These are phyloP conservation scores for Sebastes cheni DNA, from an alignment of 2,797 vertebrate species.

Conservation along the genomic window DNA sequence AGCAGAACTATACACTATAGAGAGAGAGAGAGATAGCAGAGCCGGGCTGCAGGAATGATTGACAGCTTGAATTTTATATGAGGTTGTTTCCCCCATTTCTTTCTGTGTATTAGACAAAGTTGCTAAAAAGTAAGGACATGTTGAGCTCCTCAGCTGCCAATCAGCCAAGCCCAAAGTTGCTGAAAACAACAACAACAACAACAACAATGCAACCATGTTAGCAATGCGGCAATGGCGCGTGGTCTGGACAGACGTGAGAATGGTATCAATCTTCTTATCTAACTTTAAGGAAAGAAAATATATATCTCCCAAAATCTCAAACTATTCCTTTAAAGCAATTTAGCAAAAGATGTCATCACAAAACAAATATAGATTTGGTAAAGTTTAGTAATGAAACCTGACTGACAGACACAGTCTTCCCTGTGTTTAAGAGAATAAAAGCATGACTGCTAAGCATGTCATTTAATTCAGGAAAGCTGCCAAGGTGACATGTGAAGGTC, in stretches of 20 bases:
- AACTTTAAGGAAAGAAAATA: neutral
- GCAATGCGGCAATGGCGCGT: neutral
- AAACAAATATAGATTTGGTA: neutral
- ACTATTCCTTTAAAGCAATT: neutral
- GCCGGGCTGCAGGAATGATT: neutral
- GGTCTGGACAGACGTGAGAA: neutral
- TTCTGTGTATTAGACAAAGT: neutral
- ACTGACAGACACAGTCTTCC: neutral
- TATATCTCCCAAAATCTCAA: neutral
- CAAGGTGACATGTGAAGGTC: conserved; percentile 16
- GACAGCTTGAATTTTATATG: neutral
- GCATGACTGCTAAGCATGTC: neutral
- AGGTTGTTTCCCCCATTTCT: neutral
- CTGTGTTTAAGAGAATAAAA: too few relatives aligned
- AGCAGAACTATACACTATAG: too few relatives aligned
- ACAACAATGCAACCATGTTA: neutral
- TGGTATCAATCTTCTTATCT: neutral
- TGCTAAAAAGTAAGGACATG: neutral
- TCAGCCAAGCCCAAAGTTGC: neutral
- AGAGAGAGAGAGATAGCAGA: neutral
- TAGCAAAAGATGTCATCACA: neutral
- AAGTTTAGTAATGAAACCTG: neutral
- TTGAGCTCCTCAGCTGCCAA: neutral
- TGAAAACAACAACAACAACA: neutral
- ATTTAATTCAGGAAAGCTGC: neutral